Base-by-base conservation (phyloP, 2,888 invertebrate genomes). In the Chirona hameri region DNA sequence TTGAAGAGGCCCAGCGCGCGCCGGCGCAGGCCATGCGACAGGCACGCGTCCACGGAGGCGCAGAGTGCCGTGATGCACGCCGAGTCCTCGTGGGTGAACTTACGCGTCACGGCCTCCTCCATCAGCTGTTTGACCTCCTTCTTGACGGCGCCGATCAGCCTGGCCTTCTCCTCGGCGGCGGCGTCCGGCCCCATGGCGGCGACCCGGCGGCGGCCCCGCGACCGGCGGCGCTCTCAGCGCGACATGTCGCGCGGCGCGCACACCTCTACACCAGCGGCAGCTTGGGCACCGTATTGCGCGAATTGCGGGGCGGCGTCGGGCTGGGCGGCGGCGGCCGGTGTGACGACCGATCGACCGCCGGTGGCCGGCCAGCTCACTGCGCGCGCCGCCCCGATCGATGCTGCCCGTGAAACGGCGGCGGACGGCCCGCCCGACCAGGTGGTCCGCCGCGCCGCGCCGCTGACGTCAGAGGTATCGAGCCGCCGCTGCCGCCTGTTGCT, bases 71-170 rank as follows among this genome's bases (percentile, higher is more conserved):
- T 85, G 76, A 85, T 84, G 81, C 81, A 81, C 80, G 84, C 83
- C 82, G 84, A 84, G 79, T 85, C 85, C 52, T 85, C 84, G 39
- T 85, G 85, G 48, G 84, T 84, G 80, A 85, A 85, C 89, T 96
- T 96, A 85, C 94, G 91, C 31, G 96, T 97, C 21, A 97, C 97
- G 46, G 97, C 95, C 88, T 97, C 97, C 90, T 97, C 97, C 97
- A 97, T 97, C 83, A 97, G 92, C 88, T 96, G 95, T 88, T 97
- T 98, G 83, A 97, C 97, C 89, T 90, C 95, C 55, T 80, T 80
- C 52, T 80, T 80, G 52, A 80, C 80, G 52, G 52, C 52, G 52
- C 80, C 80, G 48, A 80, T 80, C 15, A 80, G 80, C 18, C 80
- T 52, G 15, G 27, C 18, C 29, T 80, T 80, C 55, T 80, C 15